Evolutionary conservation across 2,797 vertebrate genomes (phyloP).

Genomic region (Acanthurus lineatus): DNA sequence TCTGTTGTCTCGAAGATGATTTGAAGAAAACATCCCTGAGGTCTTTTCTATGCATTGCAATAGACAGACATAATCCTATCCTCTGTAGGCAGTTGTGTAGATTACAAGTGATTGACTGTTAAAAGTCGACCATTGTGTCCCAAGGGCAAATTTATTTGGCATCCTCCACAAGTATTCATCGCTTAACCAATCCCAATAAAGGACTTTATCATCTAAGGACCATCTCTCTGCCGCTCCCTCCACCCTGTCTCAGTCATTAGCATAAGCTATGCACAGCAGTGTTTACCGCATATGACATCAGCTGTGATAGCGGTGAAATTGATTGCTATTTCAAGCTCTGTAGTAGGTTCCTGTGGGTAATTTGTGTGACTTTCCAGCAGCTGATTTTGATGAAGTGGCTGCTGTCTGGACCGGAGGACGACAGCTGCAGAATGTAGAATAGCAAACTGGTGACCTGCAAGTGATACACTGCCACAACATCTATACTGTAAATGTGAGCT

Average conservation of each 20-base stretch:
- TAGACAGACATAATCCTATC: conserved; percentile 29
- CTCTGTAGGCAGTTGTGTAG: conserved; percentile 28
- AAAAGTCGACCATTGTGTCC: conserved; percentile 37
- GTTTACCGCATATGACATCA: conserved; percentile 86
- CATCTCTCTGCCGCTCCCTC: conserved; percentile 51
- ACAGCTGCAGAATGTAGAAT: conserved; percentile 82
- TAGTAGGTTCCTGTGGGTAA: conserved; percentile 89
- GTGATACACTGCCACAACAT: conserved; percentile 19
- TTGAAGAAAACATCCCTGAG: conserved; percentile 34
- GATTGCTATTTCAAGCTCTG: conserved; percentile 93
- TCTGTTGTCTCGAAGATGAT: conserved; percentile 36
- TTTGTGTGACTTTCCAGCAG: conserved; percentile 89
- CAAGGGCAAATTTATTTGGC: conserved; percentile 58
- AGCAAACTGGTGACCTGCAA: conserved; percentile 56
- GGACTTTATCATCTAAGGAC: conserved; percentile 62
- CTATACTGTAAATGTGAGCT: conserved; percentile 30
- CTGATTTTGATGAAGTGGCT: conserved; percentile 95
- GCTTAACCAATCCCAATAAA: conserved; percentile 63
- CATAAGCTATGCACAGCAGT: conserved; percentile 72
- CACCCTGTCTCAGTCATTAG: conserved; percentile 48
- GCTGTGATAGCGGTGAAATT: conserved; percentile 90
- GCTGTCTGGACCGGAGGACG: conserved; percentile 87
- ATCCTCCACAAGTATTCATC: conserved; percentile 45
- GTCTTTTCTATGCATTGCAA: conserved; percentile 33
- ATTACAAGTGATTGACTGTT: conserved; percentile 46